Conservation (phyloP, 2,113 vertebrate genomes). For the Ophthalmolycus amberensis region DNA sequence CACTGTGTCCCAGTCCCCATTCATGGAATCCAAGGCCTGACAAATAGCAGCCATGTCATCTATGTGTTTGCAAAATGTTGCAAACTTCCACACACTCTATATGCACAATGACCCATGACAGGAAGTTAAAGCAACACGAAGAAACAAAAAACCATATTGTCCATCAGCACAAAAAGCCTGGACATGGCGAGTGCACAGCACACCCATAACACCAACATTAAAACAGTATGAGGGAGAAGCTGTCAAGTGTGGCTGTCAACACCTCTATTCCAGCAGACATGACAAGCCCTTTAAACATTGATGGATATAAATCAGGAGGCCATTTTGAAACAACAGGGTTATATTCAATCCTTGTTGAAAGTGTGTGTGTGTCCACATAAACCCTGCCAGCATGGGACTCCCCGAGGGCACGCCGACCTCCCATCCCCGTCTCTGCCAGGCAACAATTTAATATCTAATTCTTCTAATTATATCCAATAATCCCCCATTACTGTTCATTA, state of each 20-base stretch:
- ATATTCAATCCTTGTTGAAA: conserved; percentile 79
- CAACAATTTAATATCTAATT: conserved; percentile 41
- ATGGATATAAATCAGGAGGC: conserved; percentile 84
- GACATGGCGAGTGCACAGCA: conserved; percentile 24
- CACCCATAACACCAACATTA: conserved; percentile 59
- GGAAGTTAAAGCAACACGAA: conserved; percentile 5
- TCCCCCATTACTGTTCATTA: conserved; percentile 28
- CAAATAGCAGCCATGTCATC: conserved; percentile 13
- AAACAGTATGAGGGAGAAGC: conserved; percentile 78
- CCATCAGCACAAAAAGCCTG: conserved; percentile 18
- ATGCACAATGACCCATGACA: neutral
- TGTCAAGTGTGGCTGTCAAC: conserved; percentile 83
- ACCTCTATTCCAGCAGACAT: conserved; percentile 82
- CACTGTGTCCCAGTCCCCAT: neutral
- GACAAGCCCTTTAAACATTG: conserved; percentile 80
- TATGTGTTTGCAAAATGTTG: conserved; percentile 9
- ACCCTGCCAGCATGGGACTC: conserved; percentile 79
- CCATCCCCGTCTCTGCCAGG: conserved; percentile 55
- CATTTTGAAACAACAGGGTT: conserved; percentile 84
- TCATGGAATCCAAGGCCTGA: neutral
- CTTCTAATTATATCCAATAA: conserved; percentile 36
- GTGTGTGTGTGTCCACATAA: conserved; percentile 69
- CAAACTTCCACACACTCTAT: neutral
- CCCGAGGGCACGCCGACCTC: conserved; percentile 52
- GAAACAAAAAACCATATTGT: conserved; percentile 19